Percentiles rank a stretch among this genome's conserved stretches.
Conservation (phyloP, 2,888 invertebrate genomes). For the Cremastinae sp. region DNA sequence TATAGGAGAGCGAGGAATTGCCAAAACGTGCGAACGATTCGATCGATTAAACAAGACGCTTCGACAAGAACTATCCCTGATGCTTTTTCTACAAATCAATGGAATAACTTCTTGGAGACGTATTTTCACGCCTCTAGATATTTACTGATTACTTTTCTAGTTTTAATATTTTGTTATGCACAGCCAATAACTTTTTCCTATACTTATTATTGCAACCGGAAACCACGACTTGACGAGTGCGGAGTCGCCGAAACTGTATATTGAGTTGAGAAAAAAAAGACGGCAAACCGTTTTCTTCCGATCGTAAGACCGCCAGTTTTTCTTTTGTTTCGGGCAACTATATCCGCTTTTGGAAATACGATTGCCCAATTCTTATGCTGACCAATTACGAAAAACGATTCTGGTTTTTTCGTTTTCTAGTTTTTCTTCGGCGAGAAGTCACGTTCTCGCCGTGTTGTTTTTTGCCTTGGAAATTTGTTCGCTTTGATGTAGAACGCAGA, state of each 20-base stretch:
- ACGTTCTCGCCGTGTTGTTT: conserved; percentile 32
- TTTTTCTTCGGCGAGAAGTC: conserved; percentile 5
- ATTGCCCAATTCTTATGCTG: conserved; percentile 37
- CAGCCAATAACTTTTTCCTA: conserved; percentile 41
- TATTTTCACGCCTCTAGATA: not conserved
- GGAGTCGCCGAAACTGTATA: not conserved
- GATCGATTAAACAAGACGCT: conserved; percentile 46
- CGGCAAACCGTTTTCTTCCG: conserved; percentile 47
- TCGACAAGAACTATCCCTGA: conserved; percentile 26
- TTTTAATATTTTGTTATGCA: conserved; percentile 37
- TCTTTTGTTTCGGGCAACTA: not conserved
- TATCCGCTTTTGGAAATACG: not conserved
- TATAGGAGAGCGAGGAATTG: conserved; percentile 26
- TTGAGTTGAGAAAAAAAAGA: conserved; percentile 17
- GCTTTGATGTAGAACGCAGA: conserved; percentile 12
- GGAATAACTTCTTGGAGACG: conserved; percentile 46
- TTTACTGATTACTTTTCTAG: conserved; percentile 18
- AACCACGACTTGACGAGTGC: not conserved
- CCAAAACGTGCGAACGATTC: conserved; percentile 34
- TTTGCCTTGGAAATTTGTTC: conserved; percentile 22
- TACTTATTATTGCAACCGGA: conserved; percentile 38
- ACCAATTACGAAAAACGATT: conserved; percentile 38
- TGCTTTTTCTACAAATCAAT: conserved; percentile 28
- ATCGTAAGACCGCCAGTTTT: conserved; percentile 14
- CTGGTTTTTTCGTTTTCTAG: no score